phyloP scores from a whole-genome alignment of 2,888 invertebrate species.

The Idaea straminata region DNA sequence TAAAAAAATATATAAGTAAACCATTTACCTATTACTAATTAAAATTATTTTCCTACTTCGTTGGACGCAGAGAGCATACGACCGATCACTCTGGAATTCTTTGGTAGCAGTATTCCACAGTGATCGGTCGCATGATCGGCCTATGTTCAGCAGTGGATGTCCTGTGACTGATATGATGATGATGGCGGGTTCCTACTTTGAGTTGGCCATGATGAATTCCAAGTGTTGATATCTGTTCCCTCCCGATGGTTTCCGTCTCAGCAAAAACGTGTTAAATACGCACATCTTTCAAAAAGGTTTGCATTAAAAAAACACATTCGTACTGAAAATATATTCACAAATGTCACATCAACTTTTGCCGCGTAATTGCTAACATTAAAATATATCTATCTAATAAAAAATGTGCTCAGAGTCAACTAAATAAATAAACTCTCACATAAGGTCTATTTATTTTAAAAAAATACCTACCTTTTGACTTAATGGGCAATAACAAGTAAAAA shows the following conservation, averaged over 20 bases:
- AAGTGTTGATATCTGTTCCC: not conserved
- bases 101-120: too few relatives aligned
- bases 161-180: too few relatives aligned
- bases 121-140: too few relatives aligned
- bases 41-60: too few relatives aligned
- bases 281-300: not conserved
- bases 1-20: too few relatives aligned
- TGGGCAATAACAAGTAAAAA: not conserved
- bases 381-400: conserved; percentile 21
- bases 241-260: not conserved
- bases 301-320: conserved; percentile 22
- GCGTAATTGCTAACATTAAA: conserved; percentile 15
- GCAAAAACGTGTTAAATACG: not conserved
- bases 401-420: conserved; percentile 13
- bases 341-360: conserved; percentile 23
- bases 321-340: conserved; percentile 44
- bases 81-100: too few relatives aligned
- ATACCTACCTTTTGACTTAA: not conserved
- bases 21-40: too few relatives aligned
- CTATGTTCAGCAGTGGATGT: too few relatives aligned
- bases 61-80: too few relatives aligned
- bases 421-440: not conserved
- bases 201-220: too few relatives aligned
- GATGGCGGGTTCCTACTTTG: too few relatives aligned
- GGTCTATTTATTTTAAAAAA: not conserved